These are phyloP conservation scores for Trogon melanurus DNA, from an alignment of 2,113 vertebrate genomes.

Conservation along the genomic window DNA sequence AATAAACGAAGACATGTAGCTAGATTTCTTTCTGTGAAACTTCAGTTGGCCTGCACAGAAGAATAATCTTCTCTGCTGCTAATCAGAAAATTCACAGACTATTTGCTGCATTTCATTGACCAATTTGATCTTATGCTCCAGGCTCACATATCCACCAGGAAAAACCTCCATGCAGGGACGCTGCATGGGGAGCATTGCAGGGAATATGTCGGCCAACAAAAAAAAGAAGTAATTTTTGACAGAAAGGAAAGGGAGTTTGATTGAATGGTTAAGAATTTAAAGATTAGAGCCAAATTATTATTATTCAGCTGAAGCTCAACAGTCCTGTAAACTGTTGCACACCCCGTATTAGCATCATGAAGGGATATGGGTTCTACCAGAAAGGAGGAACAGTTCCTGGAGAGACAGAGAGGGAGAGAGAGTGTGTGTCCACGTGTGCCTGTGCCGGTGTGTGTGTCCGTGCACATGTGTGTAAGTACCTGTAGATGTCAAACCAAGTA, in stretches of 20 bases:
- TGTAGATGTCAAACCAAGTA: not conserved
- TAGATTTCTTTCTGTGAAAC: not conserved
- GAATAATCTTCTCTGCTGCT: not conserved
- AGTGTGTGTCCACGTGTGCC: no score
- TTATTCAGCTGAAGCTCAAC: not conserved
- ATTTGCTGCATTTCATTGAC: not conserved
- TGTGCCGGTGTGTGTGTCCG: no score
- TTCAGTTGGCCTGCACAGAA: not conserved
- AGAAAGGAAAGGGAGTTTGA: not conserved
- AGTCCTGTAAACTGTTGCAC: not conserved
- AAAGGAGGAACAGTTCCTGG: not conserved
- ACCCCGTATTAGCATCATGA: not conserved
- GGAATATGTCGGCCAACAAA: fast-evolving
- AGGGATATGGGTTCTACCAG: not conserved
- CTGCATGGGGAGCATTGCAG: not conserved
- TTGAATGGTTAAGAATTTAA: not conserved
- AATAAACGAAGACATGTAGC: not conserved
- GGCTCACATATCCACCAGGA: not conserved
- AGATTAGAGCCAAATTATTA: not conserved
- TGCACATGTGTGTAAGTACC: no score
- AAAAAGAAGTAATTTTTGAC: not conserved
- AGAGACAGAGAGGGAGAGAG: no score
- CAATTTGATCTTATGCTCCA: not conserved
- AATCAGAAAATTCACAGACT: not conserved
- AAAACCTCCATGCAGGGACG: not conserved